Percentiles rank a stretch among this genome's conserved stretches.
These are phyloP conservation scores for Tortricodes alternella DNA, from an alignment of 2,888 invertebrate species.

Conservation along the genomic window DNA sequence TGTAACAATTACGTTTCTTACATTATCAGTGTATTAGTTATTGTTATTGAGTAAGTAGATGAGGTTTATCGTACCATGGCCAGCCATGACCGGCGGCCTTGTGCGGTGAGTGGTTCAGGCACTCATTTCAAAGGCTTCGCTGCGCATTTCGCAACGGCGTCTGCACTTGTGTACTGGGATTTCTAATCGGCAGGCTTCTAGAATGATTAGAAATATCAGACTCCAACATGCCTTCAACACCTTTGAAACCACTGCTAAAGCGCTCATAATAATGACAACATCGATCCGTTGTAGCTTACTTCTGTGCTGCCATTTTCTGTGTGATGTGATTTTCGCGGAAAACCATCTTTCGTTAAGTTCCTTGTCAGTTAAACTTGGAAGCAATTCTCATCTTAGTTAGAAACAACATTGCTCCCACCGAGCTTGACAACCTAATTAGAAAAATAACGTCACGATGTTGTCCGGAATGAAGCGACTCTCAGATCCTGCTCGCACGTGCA, in stretches of 20 bases:
- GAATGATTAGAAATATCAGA: conserved; percentile 12
- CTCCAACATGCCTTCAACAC: too few relatives aligned
- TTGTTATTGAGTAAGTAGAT: conserved; percentile 35
- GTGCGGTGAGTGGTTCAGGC: conserved; percentile 65
- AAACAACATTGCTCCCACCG: background rate
- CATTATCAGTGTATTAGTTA: conserved; percentile 20
- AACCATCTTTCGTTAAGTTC: background rate
- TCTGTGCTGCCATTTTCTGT: too few relatives aligned
- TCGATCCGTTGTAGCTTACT: too few relatives aligned
- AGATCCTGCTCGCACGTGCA: conserved; percentile 45
- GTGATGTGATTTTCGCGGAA: background rate
- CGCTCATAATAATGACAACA: too few relatives aligned
- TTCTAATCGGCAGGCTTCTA: conserved; percentile 29
- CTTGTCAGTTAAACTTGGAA: background rate
- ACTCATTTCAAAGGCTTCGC: conserved; percentile 58
- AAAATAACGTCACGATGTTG: conserved; percentile 10
- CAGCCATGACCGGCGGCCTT: conserved; percentile 76
- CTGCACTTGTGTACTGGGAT: conserved; percentile 42
- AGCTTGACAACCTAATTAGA: background rate
- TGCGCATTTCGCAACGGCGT: conserved; percentile 57
- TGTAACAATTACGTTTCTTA: conserved; percentile 16
- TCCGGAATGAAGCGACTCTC: background rate
- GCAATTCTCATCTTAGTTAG: background rate
- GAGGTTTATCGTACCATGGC: conserved; percentile 62
- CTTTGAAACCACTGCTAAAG: background rate